These are phyloP conservation scores for Benthosema pterotum DNA, from an alignment of 2,797 vertebrate species.

Conservation along the genomic window DNA sequence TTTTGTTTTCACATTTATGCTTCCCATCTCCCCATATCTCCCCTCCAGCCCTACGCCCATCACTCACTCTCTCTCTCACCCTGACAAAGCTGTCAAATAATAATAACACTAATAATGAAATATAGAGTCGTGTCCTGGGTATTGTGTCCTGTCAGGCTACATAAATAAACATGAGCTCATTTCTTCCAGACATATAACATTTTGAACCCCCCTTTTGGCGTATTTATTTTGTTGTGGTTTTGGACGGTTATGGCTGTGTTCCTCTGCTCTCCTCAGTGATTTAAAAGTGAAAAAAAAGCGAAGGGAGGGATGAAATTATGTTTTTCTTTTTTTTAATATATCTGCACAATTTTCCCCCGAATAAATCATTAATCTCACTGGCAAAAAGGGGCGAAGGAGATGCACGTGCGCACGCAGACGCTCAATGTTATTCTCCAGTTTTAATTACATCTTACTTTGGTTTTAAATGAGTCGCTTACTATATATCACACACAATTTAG, in stretches of 20 bases:
- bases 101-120: constrained; percentile 57
- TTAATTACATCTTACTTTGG: constrained; percentile 21
- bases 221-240: constrained; percentile 73
- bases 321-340: constrained; percentile 27
- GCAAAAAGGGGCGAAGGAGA: background rate
- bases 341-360: constrained; percentile 38
- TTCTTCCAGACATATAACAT: constrained; percentile 59
- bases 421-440: constrained; percentile 27
- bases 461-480: background rate
- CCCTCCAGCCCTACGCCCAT: background rate
- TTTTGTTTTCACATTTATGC: background rate
- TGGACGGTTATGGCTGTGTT: constrained; percentile 58
- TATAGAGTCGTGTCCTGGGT: constrained; percentile 61
- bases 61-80: constrained; percentile 21
- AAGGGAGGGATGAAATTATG: constrained; percentile 31
- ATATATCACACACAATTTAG: constrained; percentile 6
- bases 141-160: constrained; percentile 62
- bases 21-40: background rate
- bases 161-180: constrained; percentile 64
- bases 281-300: constrained; percentile 42
- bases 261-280: constrained; percentile 42
- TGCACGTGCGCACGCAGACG: background rate
- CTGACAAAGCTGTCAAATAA: constrained; percentile 58
- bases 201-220: constrained; percentile 30
- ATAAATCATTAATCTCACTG: constrained; percentile 40